Conservation (phyloP, 2,797 vertebrate species). For the Neosilurus mollespiculum region DNA sequence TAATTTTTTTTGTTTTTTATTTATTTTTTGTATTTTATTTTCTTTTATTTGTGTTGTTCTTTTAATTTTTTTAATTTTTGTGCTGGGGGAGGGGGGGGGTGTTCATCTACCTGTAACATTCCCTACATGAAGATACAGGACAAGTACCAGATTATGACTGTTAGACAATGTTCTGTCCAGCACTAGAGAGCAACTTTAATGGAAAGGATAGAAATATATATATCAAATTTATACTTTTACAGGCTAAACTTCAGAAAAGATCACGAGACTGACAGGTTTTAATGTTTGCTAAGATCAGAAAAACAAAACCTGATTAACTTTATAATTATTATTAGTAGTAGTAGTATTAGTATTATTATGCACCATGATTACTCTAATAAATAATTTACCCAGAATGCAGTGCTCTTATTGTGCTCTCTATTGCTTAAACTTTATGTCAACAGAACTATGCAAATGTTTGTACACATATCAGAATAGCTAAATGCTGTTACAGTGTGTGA, state of each 20-base stretch:
- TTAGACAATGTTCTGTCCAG: not conserved
- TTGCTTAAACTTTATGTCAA: not conserved
- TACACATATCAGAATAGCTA: not conserved
- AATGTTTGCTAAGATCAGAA: no score
- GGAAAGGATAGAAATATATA: not conserved
- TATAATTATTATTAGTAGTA: no score
- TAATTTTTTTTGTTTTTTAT: no score
- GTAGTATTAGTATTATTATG: not conserved
- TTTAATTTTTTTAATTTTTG: no score
- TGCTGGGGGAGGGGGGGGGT: no score
- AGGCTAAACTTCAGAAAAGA: no score
- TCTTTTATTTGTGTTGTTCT: no score
- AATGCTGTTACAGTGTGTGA: not conserved
- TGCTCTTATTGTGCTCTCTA: not conserved
- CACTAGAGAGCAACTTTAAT: not conserved
- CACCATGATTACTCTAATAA: not conserved
- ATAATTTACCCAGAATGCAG: not conserved
- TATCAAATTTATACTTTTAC: no score
- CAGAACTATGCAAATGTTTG: constrained; percentile 3
- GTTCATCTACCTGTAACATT: not conserved
- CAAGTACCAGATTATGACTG: not conserved
- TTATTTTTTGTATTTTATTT: no score
- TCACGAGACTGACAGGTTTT: no score
- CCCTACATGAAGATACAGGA: not conserved
- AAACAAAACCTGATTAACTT: no score